These are phyloP conservation scores for Rhopalosiphum padi DNA, from an alignment of 1,140 invertebrate species.

Conservation along the genomic window DNA sequence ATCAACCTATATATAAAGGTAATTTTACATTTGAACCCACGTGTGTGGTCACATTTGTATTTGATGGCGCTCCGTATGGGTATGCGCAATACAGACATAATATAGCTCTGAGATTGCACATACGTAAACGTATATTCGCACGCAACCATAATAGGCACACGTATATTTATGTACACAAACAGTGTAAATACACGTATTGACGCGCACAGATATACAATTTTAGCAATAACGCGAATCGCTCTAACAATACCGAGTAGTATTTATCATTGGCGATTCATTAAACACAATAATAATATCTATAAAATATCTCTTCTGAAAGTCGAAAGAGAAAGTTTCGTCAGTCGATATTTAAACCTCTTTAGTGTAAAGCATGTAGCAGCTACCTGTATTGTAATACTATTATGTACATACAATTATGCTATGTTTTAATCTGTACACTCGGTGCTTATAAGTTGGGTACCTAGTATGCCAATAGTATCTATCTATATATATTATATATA, in stretches of 20 bases:
- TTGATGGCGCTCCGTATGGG: background rate
- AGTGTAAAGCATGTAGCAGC: background rate
- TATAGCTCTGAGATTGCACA: background rate
- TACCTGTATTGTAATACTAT: background rate
- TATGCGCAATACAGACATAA: background rate
- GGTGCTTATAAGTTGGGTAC: background rate
- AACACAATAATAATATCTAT: background rate
- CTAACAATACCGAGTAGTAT: background rate
- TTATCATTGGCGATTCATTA: background rate
- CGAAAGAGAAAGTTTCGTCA: background rate
- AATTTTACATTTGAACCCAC: background rate
- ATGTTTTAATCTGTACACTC: background rate
- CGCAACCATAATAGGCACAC: background rate
- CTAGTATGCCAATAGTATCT: no score
- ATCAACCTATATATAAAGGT: background rate
- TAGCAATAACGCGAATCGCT: background rate
- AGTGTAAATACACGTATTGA: background rate
- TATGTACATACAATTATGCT: background rate
- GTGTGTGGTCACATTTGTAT: conserved; percentile 21
- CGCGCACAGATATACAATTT: background rate
- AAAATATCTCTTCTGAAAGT: background rate
- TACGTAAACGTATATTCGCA: background rate
- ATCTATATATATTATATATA: no score
- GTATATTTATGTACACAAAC: background rate
- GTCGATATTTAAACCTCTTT: background rate